Conservation (phyloP, 2,797 vertebrate species). For the Clamator glandarius region DNA sequence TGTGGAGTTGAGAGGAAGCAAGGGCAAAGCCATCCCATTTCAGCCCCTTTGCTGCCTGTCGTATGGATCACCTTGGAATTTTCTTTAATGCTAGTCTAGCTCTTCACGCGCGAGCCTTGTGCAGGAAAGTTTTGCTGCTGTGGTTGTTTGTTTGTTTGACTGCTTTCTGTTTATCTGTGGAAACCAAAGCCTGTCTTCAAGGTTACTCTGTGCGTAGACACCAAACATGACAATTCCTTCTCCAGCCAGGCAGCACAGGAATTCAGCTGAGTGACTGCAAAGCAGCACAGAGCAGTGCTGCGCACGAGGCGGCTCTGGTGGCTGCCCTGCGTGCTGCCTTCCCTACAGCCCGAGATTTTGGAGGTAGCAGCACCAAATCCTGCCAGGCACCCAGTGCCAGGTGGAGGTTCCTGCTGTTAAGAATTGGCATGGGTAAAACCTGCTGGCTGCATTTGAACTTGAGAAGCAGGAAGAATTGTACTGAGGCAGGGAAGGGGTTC, state of each 20-base stretch:
- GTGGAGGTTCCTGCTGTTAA: background rate
- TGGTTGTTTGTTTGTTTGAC: background rate
- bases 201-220: background rate
- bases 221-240: background rate
- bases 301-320: fast-evolving
- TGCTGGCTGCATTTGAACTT: too few relatives aligned
- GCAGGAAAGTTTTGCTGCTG: background rate
- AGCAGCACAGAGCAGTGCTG: background rate
- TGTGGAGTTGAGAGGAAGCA: background rate
- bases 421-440: background rate
- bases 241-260: background rate
- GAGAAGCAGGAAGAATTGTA: background rate
- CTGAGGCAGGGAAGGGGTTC: background rate
- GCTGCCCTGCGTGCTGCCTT: background rate
- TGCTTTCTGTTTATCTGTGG: background rate
- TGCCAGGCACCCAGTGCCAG: background rate
- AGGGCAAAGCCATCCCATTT: background rate
- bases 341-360: fast-evolving
- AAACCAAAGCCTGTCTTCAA: background rate
- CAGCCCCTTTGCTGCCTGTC: background rate
- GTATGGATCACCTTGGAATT: background rate
- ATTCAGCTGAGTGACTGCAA: fast-evolving
- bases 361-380: background rate
- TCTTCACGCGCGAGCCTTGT: fast-evolving
- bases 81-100: background rate